Percentiles rank a stretch among this genome's conserved stretches.
phyloP scores from a whole-genome alignment of 2,888 invertebrate species.

The Epinotia nisella region DNA sequence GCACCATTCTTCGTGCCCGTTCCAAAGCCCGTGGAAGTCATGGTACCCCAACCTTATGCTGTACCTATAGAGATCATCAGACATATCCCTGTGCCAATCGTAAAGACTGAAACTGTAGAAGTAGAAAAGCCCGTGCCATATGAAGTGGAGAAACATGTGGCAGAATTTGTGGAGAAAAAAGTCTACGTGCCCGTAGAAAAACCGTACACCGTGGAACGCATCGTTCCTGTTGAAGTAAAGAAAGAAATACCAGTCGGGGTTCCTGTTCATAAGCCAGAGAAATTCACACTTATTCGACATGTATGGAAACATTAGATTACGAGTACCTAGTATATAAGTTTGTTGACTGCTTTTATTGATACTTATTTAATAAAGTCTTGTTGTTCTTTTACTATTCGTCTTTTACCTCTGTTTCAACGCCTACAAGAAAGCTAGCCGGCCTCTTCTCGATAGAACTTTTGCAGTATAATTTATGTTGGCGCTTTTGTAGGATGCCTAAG shows the following conservation, averaged over 20 bases:
- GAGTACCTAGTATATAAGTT: slow-evolving; percentile 45
- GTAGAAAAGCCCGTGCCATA: slow-evolving; percentile 54
- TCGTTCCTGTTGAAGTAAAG: slow-evolving; percentile 54
- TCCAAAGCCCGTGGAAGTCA: slow-evolving; percentile 56
- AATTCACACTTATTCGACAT: slow-evolving; percentile 60
- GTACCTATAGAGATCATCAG: slow-evolving; percentile 58
- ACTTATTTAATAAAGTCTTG: slow-evolving; percentile 46
- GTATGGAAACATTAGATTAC: slow-evolving; percentile 62
- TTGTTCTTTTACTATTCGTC: slow-evolving; percentile 15
- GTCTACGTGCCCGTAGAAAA: slow-evolving; percentile 58
- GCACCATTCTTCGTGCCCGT: slow-evolving; percentile 59
- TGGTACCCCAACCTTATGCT: slow-evolving; percentile 56
- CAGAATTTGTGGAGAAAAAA: slow-evolving; percentile 55
- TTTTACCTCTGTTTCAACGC: slow-evolving; percentile 23
- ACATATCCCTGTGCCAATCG: slow-evolving; percentile 53
- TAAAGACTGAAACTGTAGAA: slow-evolving; percentile 56
- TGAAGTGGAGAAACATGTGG: slow-evolving; percentile 54
- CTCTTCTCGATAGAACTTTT: not conserved
- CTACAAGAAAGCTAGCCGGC: slow-evolving; percentile 4
- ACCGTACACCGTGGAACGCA: slow-evolving; percentile 56
- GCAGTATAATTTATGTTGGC: slow-evolving; percentile 4
- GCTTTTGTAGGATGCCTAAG: not conserved
- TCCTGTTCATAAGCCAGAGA: slow-evolving; percentile 55
- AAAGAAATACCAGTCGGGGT: slow-evolving; percentile 55
- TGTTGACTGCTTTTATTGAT: slow-evolving; percentile 49